Base-by-base conservation (phyloP, 2,113 vertebrate species). In the Tapirus terrestris region DNA sequence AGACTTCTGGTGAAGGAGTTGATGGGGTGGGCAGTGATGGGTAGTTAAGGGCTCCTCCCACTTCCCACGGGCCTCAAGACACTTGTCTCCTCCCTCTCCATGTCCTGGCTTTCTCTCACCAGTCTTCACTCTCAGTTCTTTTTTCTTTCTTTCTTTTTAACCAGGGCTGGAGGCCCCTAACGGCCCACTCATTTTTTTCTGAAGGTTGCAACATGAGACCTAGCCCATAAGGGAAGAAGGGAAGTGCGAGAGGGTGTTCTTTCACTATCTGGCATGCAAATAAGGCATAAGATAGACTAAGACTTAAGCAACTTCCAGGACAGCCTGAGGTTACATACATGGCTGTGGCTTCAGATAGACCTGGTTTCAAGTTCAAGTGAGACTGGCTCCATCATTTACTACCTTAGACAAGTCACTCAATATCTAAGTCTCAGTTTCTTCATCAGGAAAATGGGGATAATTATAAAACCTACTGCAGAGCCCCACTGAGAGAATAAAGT, bases 371-470 rank as follows among this genome's bases (percentile, higher is more conserved):
- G 43, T 91, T 95, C 81, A 60, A 25, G 45, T 75, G 80, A 88
- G 36, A 86, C 31, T 51, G 31, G 17, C 29, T 67, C 70, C 70
- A 65, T 36, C 10, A 36, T 31, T 77, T 89, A 43, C 17, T 27
- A 79, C 33, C 45, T 81, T 83, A 83, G 43, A 39, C n/a, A 43
- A 95, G 48, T 33, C 77, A 90, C 51, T 77, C 77, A 56, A 56
- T 65, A 67, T 21, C 65, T 89, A 68, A 70, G 48, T 31, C 27
- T 89, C 75, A 65, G 61, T 81, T 84, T 91, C 58, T 93, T 96
- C 68, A 63, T 31, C 45, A 95, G 63, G 33, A 81, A 94, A 89
- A 39, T 48, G 68, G n/a, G 29, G 48, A 60, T 83, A 89, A 89
- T 81, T 56, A 80, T 48, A 80, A 75, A 91, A 91, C 16, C 27